Base-by-base conservation (phyloP, 2,888 invertebrate species). In the Diaprepes abbreviatus region DNA sequence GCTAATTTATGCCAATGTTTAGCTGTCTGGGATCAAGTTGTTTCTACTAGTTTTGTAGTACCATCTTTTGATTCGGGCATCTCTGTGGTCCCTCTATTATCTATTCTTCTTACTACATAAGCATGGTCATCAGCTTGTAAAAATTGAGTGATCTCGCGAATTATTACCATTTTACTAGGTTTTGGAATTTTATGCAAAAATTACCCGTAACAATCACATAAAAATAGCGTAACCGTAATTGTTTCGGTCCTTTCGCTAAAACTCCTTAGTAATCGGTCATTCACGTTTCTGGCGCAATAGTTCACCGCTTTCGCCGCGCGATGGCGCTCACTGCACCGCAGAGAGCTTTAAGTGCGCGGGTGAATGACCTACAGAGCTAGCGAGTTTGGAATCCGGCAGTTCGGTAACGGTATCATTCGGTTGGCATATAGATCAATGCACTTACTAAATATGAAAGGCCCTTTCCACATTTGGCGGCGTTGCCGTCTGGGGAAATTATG, bases 391-490 rank as follows among this genome's bases (percentile, higher is more conserved):
- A 68, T 71, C 63, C 59, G 59, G 50, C 59, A 66, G 59, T 66
- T 48, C 60, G 48, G 70, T 76, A 76, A 76, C 77, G 77, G 75
- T 77, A 77, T 75, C 71, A 73, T 10, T 62, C 59, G 73, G 71
- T 69, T 74, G 74, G 72, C 70, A 50, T 59, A 70, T 65, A 70
- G 74, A 75, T 73, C 74, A 73, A 73, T 75, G 76, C 74, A 75
- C 74, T 74, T 72, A 36, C 35, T 17, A 45, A 58, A 59, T 59
- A 59, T 59, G 59, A 59, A 59, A 59, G 59, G 59, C 19, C 59
- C 45, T 59, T 59, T 43, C 59, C 17, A 38, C 45, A 40, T 31
- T 21, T 45, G 16, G 45, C 59, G 28, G 19, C 33, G 59, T 59
- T 59, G 59, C 33, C 45, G 12, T 14, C 28, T 21, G n/a, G 43